Conservation (phyloP, 2,113 vertebrate species). For the Gobius niger region DNA sequence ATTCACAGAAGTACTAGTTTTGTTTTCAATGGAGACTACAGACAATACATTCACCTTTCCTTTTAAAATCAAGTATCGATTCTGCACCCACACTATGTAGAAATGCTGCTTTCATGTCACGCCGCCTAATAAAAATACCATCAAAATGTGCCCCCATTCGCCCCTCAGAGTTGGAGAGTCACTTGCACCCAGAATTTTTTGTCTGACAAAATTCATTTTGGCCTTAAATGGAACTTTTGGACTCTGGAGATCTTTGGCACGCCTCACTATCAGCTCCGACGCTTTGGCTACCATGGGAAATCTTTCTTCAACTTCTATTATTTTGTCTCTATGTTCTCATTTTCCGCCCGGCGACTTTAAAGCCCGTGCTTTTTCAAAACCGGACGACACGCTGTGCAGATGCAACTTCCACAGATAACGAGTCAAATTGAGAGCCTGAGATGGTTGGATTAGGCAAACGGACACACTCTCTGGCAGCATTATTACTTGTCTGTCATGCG, state of each 20-base stretch:
- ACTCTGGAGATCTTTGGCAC: constrained; percentile 15
- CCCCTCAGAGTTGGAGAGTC: background rate
- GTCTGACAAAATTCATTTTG: constrained; percentile 24
- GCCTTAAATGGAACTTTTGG: constrained; percentile 37
- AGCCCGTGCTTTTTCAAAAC: constrained; percentile 14
- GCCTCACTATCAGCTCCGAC: constrained; percentile 20
- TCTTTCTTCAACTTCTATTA: constrained; percentile 41
- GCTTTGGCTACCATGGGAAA: constrained; percentile 45
- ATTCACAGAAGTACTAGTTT: too few species aligned
- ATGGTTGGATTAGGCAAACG: constrained; percentile 16
- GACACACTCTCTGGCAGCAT: constrained; percentile 29
- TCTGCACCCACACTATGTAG: too few species aligned
- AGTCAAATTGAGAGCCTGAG: constrained; percentile 18
- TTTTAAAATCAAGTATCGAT: too few species aligned
- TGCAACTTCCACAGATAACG: constrained; percentile 31
- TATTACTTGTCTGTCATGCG: constrained; percentile 34
- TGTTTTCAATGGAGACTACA: too few species aligned
- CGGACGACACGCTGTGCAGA: constrained; percentile 15
- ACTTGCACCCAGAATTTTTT: constrained; percentile 20
- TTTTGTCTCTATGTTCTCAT: constrained; percentile 27
- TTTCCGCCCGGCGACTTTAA: constrained; percentile 29
- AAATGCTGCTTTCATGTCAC: background rate
- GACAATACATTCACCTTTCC: too few species aligned
- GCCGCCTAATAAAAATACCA: background rate
- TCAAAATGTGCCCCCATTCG: background rate